These are phyloP conservation scores for Catostomus latipinnis DNA, from an alignment of 2,797 vertebrate species.

Conservation along the genomic window DNA sequence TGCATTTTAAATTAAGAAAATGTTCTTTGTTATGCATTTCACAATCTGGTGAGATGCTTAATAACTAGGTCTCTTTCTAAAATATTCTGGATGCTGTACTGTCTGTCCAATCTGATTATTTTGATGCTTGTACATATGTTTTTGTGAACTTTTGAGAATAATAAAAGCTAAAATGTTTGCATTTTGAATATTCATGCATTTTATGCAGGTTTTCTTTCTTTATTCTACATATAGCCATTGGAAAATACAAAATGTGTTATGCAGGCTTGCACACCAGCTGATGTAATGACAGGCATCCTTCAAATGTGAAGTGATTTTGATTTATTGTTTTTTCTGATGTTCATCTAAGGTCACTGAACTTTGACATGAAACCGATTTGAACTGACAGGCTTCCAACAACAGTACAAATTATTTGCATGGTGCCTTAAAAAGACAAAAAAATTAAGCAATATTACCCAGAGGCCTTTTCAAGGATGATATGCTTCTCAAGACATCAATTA, in stretches of 20 bases:
- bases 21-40: slow-evolving; percentile 6
- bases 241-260: background rate
- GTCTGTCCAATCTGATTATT: background rate
- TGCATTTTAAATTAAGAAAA: slow-evolving; percentile 34
- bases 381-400: background rate
- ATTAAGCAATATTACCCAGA: background rate
- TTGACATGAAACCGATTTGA: slow-evolving; percentile 11
- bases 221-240: background rate
- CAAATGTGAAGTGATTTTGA: background rate
- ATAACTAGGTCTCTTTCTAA: background rate
- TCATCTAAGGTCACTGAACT: slow-evolving; percentile 27
- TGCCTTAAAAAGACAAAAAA: background rate
- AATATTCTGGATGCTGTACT: background rate
- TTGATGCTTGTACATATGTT: slow-evolving; percentile 24
- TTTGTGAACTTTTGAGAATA: slow-evolving; percentile 23
- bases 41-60: background rate
- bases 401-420: background rate
- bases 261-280: background rate
- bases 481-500: slow-evolving; percentile 29
- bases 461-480: background rate
- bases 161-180: slow-evolving; percentile 19
- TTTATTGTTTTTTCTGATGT: slow-evolving; percentile 2
- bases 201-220: background rate
- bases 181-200: background rate
- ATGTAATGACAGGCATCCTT: background rate